Conservation (phyloP, 2,888 invertebrate species). For the Ophion ellenae region DNA sequence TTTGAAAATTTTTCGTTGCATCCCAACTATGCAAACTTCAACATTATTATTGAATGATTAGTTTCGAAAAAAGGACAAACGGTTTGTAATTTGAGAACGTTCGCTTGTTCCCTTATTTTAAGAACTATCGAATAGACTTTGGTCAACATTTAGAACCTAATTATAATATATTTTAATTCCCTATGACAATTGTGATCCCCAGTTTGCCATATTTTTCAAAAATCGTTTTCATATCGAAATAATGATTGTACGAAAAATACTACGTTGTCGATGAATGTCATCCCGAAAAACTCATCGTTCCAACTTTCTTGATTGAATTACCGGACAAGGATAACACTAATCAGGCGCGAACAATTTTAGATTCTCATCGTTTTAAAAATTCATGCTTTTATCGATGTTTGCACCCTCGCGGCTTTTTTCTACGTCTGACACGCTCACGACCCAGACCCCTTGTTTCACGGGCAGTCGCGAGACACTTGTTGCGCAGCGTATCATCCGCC, state of each 20-base stretch:
- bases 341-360: neutral
- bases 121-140: neutral
- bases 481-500: conserved; percentile 32
- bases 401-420: neutral
- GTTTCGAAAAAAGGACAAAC: too few relatives aligned
- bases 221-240: too few relatives aligned
- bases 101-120: neutral
- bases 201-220: too few relatives aligned
- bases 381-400: conserved; percentile 22
- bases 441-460: conserved; percentile 62
- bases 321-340: neutral
- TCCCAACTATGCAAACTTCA: too few relatives aligned
- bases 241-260: too few relatives aligned
- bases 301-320: neutral
- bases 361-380: conserved; percentile 14
- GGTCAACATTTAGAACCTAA: too few relatives aligned
- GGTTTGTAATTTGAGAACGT: neutral
- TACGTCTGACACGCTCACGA: conserved; percentile 15
- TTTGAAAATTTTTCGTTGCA: too few relatives aligned
- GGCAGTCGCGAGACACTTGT: conserved; percentile 54
- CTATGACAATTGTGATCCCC: too few relatives aligned
- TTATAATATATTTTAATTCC: too few relatives aligned
- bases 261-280: too few relatives aligned
- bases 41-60: too few relatives aligned
- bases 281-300: neutral